These are phyloP conservation scores for Zaprionus davidi DNA, from an alignment of 1,140 invertebrate species.

Conservation along the genomic window DNA sequence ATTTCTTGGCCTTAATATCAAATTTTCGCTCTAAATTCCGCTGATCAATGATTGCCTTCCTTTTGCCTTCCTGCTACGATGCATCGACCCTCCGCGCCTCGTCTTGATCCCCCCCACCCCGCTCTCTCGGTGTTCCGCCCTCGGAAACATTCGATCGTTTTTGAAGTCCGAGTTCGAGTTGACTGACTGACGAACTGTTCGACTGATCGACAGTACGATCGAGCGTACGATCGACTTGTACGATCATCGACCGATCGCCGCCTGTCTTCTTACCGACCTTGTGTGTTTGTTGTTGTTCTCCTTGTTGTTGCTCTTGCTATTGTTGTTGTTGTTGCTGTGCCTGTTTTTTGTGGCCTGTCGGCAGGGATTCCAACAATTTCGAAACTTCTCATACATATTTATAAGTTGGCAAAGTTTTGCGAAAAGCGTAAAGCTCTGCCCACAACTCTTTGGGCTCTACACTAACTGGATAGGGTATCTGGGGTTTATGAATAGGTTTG, in stretches of 20 bases:
- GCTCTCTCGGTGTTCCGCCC: no score
- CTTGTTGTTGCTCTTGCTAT: conserved; percentile 29
- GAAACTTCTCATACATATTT: conserved; percentile 84
- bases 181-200: conserved; percentile 53
- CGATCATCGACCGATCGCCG: conserved; percentile 59
- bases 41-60: conserved; percentile 82
- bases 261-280: conserved; percentile 75
- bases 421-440: conserved; percentile 69
- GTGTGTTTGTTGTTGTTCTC: conserved; percentile 51
- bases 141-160: conserved; percentile 33
- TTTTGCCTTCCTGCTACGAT: conserved; percentile 56
- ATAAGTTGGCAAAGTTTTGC: conserved; percentile 77
- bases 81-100: conserved; percentile 22
- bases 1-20: conserved; percentile 75
- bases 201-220: conserved; percentile 59
- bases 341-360: conserved; percentile 48
- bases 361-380: conserved; percentile 83
- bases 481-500: not conserved
- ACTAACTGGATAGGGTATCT: conserved; percentile 23
- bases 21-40: conserved; percentile 82
- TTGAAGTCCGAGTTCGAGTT: conserved; percentile 36
- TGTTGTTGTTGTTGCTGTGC: conserved; percentile 42
- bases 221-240: conserved; percentile 43
- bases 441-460: conserved; percentile 50
- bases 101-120: not conserved